Conservation (phyloP, 1,140 invertebrate species). For the Drosophila truncata region DNA sequence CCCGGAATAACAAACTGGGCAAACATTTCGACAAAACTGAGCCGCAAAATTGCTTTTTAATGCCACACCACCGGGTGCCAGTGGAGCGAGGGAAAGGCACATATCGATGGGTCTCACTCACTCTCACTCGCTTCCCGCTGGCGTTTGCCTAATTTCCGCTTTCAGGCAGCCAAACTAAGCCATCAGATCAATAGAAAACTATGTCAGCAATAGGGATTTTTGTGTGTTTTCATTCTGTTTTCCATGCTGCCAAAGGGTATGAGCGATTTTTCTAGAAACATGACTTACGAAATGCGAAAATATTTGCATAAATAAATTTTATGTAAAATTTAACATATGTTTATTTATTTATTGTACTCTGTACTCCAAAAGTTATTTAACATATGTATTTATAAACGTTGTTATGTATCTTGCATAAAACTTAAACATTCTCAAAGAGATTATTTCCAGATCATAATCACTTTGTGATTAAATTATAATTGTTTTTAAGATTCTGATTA, state of each 20-base stretch:
- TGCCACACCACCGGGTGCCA: conserved; percentile 16
- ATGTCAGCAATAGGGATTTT: conserved; percentile 54
- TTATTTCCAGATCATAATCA: background rate
- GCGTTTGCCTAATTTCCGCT: conserved; percentile 58
- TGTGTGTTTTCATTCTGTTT: conserved; percentile 33
- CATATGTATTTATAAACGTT: background rate
- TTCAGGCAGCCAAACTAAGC: conserved; percentile 46
- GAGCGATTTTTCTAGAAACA: background rate
- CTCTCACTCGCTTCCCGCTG: background rate
- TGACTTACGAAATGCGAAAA: background rate
- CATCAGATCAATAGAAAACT: conserved; percentile 54
- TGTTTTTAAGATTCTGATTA: background rate
- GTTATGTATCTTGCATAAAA: background rate
- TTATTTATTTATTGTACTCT: too few relatives aligned
- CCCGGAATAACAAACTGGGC: conserved; percentile 22
- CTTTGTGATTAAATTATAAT: too few relatives aligned
- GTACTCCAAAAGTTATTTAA: too few relatives aligned
- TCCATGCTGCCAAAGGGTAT: conserved; percentile 16
- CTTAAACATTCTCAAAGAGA: too few relatives aligned
- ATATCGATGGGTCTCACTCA: conserved; percentile 1
- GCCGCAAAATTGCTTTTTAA: conserved; percentile 65
- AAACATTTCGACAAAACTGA: conserved; percentile 58
- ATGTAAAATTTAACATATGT: background rate
- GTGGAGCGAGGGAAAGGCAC: conserved; percentile 2
- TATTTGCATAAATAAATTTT: too few relatives aligned